Conservation (phyloP, 2,113 vertebrate genomes). For the Solea senegalensis region DNA sequence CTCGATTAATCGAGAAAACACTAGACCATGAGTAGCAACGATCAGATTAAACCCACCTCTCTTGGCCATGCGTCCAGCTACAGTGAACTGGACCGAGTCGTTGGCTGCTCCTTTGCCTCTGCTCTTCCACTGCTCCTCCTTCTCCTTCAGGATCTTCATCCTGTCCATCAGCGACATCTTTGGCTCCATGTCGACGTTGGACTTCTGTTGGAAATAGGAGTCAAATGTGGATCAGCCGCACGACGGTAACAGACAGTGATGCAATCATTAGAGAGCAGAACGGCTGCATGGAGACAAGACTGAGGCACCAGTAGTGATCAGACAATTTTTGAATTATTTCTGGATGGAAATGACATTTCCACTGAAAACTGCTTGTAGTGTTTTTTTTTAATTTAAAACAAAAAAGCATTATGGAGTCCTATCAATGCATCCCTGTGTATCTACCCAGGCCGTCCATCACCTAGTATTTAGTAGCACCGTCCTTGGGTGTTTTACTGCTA, state of each 20-base stretch:
- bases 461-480: conserved; percentile 16
- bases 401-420: conserved; percentile 10
- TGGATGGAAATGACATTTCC: not conserved
- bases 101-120: conserved; percentile 83
- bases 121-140: conserved; percentile 82
- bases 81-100: conserved; percentile 84
- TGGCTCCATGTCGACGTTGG: conserved; percentile 62
- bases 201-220: conserved; percentile 63
- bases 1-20: no score
- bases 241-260: not conserved
- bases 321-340: conserved; percentile 7
- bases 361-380: conserved; percentile 7
- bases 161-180: conserved; percentile 78
- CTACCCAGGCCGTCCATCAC: conserved; percentile 25
- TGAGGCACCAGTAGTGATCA: not conserved
- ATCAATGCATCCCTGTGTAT: conserved; percentile 1
- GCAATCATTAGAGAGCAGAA: not conserved
- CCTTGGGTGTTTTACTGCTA: conserved; percentile 48
- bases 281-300: not conserved
- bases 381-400: not conserved
- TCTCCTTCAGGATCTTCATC: conserved; percentile 82
- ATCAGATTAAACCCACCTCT: conserved; percentile 56
- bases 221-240: no score
- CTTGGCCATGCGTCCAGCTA: conserved; percentile 84
- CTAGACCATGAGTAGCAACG: no score